Conservation (phyloP, 1,140 invertebrate species). For the Choristoneura fumiferana region DNA sequence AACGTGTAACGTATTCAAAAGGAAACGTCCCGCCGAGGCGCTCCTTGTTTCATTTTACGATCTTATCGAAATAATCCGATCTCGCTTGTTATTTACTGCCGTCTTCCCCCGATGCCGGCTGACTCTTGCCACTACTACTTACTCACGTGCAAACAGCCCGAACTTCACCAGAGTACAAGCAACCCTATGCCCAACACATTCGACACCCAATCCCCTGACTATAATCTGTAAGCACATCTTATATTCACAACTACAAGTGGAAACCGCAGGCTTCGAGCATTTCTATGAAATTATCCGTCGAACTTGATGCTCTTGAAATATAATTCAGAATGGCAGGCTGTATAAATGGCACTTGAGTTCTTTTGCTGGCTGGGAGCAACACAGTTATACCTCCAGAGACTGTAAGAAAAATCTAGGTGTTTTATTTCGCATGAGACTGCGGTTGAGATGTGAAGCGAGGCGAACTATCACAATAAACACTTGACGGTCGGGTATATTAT, state of each 20-base stretch:
- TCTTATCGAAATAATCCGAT: conserved; percentile 78
- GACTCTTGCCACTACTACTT: conserved; percentile 11
- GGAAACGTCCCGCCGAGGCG: conserved; percentile 61
- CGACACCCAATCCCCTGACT: conserved; percentile 43
- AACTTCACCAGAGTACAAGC: conserved; percentile 41
- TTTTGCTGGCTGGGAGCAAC: conserved; percentile 31
- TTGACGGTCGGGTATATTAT: conserved; percentile 54
- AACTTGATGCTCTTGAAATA: conserved; percentile 47
- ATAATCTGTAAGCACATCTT: conserved; percentile 42
- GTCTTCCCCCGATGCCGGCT: conserved; percentile 59
- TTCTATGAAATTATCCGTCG: conserved; percentile 35
- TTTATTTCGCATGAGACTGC: conserved; percentile 68
- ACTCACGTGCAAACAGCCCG: conserved; percentile 38
- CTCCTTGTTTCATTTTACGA: conserved; percentile 75
- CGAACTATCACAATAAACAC: conserved; percentile 68
- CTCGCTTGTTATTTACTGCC: conserved; percentile 74
- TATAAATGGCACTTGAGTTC: conserved; percentile 32
- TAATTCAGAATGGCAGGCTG: conserved; percentile 43
- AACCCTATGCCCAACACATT: conserved; percentile 45
- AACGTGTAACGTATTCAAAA: conserved; percentile 62
- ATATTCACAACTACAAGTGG: conserved; percentile 35
- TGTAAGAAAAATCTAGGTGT: conserved; percentile 70
- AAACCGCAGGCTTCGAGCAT: conserved; percentile 34
- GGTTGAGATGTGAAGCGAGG: conserved; percentile 47
- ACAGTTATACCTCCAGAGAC: conserved; percentile 54